Conservation (phyloP, 2,797 vertebrate species). For the Pyrrhura leucotis region DNA sequence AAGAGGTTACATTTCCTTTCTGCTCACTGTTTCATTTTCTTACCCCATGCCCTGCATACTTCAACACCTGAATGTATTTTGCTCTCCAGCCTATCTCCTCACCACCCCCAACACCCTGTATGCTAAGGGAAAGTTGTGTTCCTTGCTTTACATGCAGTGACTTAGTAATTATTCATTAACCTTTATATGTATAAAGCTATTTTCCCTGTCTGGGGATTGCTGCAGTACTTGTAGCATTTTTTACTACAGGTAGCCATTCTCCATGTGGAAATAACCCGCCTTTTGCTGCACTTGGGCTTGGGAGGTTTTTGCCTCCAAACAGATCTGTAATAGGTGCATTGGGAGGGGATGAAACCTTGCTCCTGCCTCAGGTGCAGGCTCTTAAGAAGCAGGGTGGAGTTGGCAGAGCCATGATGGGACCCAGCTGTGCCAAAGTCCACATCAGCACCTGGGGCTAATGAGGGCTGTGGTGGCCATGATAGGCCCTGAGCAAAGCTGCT, state of each 20-base stretch:
- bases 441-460: background rate
- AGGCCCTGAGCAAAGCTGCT: background rate
- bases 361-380: background rate
- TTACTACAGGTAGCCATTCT: background rate
- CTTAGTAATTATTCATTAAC: background rate
- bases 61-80: background rate
- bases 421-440: background rate
- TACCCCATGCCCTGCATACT: background rate
- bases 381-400: background rate
- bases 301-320: background rate
- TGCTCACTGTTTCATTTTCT: background rate
- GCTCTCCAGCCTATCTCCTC: background rate
- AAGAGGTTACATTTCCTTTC: background rate
- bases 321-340: accelerated
- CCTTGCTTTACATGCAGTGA: background rate
- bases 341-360: background rate
- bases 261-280: accelerated
- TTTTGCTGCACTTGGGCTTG: background rate
- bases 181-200: background rate
- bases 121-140: background rate
- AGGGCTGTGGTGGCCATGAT: background rate
- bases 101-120: background rate
- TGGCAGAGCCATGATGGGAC: background rate
- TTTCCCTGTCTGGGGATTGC: background rate
- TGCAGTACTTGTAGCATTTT: accelerated